phyloP scores from a whole-genome alignment of 2,113 vertebrate genomes.

The Pollimyrus isidori region DNA sequence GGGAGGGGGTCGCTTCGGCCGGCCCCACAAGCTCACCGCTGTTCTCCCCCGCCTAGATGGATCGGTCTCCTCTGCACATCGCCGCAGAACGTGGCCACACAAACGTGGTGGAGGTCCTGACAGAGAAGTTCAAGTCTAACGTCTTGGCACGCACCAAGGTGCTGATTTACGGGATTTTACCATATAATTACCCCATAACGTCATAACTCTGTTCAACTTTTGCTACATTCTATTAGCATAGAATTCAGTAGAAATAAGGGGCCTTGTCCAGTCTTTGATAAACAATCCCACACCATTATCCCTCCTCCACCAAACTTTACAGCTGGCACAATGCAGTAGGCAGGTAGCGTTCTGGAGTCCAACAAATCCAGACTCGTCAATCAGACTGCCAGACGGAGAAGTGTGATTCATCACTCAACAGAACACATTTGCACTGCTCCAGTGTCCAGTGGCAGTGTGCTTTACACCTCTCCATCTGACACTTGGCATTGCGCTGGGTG shows the following conservation, averaged over 20 bases:
- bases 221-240: background rate
- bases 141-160: constrained; percentile 50
- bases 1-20: background rate
- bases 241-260: background rate
- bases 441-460: background rate
- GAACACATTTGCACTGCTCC: background rate
- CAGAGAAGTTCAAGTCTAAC: constrained; percentile 48
- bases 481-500: background rate
- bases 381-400: background rate
- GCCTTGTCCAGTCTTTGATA: background rate
- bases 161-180: background rate
- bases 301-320: background rate
- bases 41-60: constrained; percentile 32
- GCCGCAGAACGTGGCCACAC: constrained; percentile 50
- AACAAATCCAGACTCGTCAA: background rate
- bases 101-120: constrained; percentile 42
- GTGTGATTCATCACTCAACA: background rate
- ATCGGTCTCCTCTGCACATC: constrained; percentile 45
- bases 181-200: background rate
- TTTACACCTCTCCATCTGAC: background rate
- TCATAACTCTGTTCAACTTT: background rate
- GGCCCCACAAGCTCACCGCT: background rate
- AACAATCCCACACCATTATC: background rate
- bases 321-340: background rate
- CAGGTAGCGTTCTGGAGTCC: background rate